Evolutionary conservation across 2,113 vertebrate genomes (phyloP), one percentile per base, ranked within the genome.

Genomic region (Spizaetus ornatus): DNA sequence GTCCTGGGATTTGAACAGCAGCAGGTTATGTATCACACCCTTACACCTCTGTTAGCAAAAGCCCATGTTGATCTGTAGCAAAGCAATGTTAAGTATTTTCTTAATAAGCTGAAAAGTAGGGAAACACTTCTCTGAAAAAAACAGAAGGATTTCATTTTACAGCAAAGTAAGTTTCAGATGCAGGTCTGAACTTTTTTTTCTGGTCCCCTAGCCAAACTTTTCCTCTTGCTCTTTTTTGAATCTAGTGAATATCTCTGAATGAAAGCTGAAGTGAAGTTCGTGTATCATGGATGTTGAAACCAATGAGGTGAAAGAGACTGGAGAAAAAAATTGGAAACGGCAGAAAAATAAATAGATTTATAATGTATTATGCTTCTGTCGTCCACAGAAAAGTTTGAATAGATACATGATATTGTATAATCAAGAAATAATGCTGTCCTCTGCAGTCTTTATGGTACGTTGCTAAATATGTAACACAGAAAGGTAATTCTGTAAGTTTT

Each of bases 271-370:
- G 76, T 74, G 67, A 69, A 95, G 36, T 93, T 86, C 50, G 63
- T 47, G 43, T 82, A 62, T 81, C 69, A 74, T 34, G 43, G 61
- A 71, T 71, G 43, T 78, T 79, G 52, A 90, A 94, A 91, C 32
- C 81, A 74, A 31, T 2, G 9, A 69, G 16, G 8, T 72, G 47
- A 74, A 56, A 86, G 50, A 52, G 25, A 79, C 16, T 83, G 42
- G 36, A 80, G n/a, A 52, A 83, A 92, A 93, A 65, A 83, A 77
- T 21, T 63, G 45, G 10, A 89, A 86, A 43, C 67, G 48, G 15
- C 43, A 88, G 92, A 88, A 91, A 93, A 97, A 90, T 11, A 85
- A 94, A 94, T 90, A 79, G 61, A 67, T 89, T 86, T 86, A 27
- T 50, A 74, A 81, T 53, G 45, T 61, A 67, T 88, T 91, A 71